phyloP scores from a whole-genome alignment of 2,888 invertebrate species.

The Myopa testacea region DNA sequence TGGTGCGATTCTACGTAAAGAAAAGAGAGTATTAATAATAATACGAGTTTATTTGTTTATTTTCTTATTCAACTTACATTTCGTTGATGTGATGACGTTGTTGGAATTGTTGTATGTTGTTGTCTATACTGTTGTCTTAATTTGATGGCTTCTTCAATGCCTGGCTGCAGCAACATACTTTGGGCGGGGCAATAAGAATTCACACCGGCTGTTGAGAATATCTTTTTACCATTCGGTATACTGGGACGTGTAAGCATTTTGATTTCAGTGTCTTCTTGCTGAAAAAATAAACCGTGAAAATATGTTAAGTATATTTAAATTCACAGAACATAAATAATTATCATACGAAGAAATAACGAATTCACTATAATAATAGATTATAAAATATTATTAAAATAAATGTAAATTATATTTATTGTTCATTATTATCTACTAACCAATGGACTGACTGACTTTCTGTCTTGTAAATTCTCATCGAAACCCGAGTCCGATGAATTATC shows the following conservation, averaged over 20 bases:
- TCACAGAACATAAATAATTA: neutral
- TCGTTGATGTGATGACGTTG: slow-evolving; percentile 33
- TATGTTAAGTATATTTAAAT: too few relatives aligned
- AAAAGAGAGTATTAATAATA: neutral
- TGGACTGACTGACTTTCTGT: slow-evolving; percentile 65
- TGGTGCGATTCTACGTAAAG: slow-evolving; percentile 43
- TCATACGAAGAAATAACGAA: neutral
- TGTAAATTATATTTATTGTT: neutral
- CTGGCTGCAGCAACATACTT: slow-evolving; percentile 59
- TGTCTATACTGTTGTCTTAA: slow-evolving; percentile 60
- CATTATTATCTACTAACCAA: slow-evolving; percentile 53
- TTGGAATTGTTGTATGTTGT: slow-evolving; percentile 13
- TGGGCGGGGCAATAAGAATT: slow-evolving; percentile 59
- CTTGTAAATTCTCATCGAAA: slow-evolving; percentile 73
- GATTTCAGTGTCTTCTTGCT: slow-evolving; percentile 62
- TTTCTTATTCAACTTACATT: neutral
- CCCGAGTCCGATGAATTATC: slow-evolving; percentile 81
- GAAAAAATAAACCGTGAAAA: slow-evolving; percentile 25
- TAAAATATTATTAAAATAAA: neutral
- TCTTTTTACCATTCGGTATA: slow-evolving; percentile 52
- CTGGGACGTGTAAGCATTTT: slow-evolving; percentile 53
- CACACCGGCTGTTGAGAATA: slow-evolving; percentile 62
- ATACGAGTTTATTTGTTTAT: neutral
- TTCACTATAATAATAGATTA: too few relatives aligned
- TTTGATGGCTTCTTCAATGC: slow-evolving; percentile 61